Base-by-base conservation (phyloP, 2,888 invertebrate genomes). In the Tupiocoris notatus region DNA sequence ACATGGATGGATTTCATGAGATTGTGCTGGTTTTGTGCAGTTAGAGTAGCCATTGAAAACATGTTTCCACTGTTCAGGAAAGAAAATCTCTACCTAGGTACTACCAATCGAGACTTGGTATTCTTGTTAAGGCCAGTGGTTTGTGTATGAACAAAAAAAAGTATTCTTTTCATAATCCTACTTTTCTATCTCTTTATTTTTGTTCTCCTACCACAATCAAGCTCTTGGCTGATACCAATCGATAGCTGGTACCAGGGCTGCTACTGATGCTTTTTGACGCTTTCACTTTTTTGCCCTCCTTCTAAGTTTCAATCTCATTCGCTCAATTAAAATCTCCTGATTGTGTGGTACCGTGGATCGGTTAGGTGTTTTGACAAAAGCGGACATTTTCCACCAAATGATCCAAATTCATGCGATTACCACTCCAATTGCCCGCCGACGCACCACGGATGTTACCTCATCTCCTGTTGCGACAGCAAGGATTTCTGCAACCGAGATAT, bases 331-430 rank as follows among this genome's bases (percentile, higher is more conserved):
- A 20, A 59, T 7, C 61, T 18, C 2, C 16, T 18, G 17, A 16
- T 65, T 65, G 39, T 65, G 25, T 39, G 17, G 25, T 17, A 24
- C 20, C 39, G 39, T 65, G 25, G 65, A 25, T 25, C 65, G 20
- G 25, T 58, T 78, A 75, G 75, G 66, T 78, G 77, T 78, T 77
- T 66, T 77, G 77, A 73, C 73, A 70, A 77, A 76, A 58, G 57
- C 23, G 76, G 73, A 74, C 77, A 79, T 68, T 79, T 79, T 24
- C 79, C 79, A 22, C 78, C 77, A 24, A 77, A 68, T 17, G 66
- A 78, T 54, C 77, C 73, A 22, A 68, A 57, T 24, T 78, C 74
- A 22, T 77, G 77, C 63, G 54, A 23, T 1, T 62, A 21, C 62
- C 73, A 62, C 39, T 62, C 70, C 2, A 18, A 16, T 39, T 73